phyloP scores from a whole-genome alignment of 2,888 invertebrate species.

The Calliopum simillimum region DNA sequence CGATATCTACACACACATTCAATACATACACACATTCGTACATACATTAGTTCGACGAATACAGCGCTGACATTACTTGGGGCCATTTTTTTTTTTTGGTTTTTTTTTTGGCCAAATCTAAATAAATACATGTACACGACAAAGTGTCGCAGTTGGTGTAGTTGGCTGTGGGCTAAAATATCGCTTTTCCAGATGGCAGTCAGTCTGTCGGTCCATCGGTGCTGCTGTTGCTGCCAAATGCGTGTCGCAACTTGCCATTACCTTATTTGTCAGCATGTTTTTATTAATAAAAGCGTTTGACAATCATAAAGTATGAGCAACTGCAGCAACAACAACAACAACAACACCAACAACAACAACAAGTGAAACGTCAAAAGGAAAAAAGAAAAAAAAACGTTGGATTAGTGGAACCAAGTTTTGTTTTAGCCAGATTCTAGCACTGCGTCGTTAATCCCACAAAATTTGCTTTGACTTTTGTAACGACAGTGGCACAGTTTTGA shows the following conservation, averaged over 20 bases:
- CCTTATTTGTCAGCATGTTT: slow-evolving; percentile 32
- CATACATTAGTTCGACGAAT: too few relatives aligned
- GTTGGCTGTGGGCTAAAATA: slow-evolving; percentile 20
- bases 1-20: slow-evolving; percentile 15
- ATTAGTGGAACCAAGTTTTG: not conserved
- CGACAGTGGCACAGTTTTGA: too few relatives aligned
- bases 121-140: slow-evolving; percentile 38
- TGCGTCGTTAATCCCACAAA: slow-evolving; percentile 5
- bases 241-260: slow-evolving; percentile 32
- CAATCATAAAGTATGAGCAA: slow-evolving; percentile 35
- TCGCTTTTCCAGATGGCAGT: slow-evolving; percentile 35
- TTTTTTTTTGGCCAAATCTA: not conserved
- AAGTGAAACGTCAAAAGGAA: slow-evolving; percentile 14
- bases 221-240: slow-evolving; percentile 19
- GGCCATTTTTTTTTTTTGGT: not conserved
- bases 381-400: not conserved
- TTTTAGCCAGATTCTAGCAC: not conserved
- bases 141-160: not conserved
- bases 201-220: slow-evolving; percentile 32
- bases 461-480: not conserved
- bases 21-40: too few relatives aligned
- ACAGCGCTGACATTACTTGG: not conserved
- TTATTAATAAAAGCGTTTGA: slow-evolving; percentile 33
- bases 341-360: not conserved
- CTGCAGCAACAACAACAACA: not conserved